Conservation (phyloP, 1,140 invertebrate species). For the Vollenhovia emeryi region DNA sequence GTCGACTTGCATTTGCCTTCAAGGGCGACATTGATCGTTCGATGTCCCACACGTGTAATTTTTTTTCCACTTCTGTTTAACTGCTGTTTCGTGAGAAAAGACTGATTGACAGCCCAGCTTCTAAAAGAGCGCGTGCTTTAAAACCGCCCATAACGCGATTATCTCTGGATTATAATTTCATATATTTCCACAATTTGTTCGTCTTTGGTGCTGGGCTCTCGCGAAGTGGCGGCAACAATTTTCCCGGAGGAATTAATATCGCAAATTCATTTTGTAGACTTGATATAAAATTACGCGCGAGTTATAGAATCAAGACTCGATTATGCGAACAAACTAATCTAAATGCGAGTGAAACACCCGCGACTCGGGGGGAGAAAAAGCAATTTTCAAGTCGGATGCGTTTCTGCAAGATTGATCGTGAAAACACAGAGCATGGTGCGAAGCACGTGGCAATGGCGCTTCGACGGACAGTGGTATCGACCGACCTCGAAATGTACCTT, state of each 20-base stretch:
- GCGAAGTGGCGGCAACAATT: not conserved
- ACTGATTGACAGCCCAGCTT: not conserved
- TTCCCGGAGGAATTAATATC: not conserved
- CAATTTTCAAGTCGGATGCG: slow-evolving; percentile 8
- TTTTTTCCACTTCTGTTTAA: slow-evolving; percentile 1
- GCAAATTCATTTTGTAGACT: not conserved
- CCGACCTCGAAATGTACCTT: slow-evolving; percentile 76
- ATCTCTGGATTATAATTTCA: not conserved
- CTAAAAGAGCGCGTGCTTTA: not conserved
- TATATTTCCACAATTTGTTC: not conserved
- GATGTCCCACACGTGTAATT: not conserved
- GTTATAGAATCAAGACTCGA: not conserved
- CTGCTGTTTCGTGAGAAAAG: not conserved
- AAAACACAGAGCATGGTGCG: slow-evolving; percentile 42
- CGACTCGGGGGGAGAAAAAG: not conserved
- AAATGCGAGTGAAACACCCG: not conserved
- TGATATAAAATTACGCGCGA: slow-evolving; percentile 5
- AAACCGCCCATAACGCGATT: not conserved
- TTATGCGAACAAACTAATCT: slow-evolving; percentile 16
- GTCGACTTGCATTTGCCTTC: slow-evolving; percentile 15
- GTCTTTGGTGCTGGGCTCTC: not conserved
- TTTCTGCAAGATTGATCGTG: slow-evolving; percentile 29
- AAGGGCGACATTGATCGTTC: slow-evolving; percentile 17
- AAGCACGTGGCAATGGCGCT: slow-evolving; percentile 68
- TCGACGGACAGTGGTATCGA: slow-evolving; percentile 76